Conservation (phyloP, 2,797 vertebrate species). For the Smutsia temminckii region DNA sequence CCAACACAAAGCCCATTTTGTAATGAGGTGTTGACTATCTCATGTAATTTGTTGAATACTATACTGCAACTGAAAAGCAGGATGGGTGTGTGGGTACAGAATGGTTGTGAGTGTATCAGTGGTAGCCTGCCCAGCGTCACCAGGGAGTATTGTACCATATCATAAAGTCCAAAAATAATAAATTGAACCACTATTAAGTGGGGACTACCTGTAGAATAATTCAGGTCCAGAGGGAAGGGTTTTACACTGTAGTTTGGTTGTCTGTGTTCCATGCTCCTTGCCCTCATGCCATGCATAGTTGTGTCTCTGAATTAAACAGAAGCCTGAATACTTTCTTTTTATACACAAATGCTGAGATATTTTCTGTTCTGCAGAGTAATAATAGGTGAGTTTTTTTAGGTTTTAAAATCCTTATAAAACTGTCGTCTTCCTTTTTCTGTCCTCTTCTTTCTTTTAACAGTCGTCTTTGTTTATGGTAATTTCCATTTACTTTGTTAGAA, state of each 20-base stretch:
- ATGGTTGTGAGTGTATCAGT: too few species aligned
- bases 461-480: neutral
- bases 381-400: neutral
- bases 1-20: too few species aligned
- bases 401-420: slow-evolving; percentile 26
- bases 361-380: neutral
- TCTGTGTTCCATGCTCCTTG: neutral
- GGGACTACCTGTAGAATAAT: neutral
- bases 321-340: neutral
- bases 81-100: too few species aligned
- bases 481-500: neutral
- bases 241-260: neutral
- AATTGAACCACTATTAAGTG: too few species aligned
- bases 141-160: too few species aligned
- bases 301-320: slow-evolving; percentile 16
- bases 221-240: too few species aligned
- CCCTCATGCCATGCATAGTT: neutral
- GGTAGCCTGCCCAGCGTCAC: too few species aligned
- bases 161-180: too few species aligned
- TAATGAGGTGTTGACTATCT: too few species aligned
- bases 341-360: neutral
- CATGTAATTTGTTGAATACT: too few species aligned
- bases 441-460: neutral
- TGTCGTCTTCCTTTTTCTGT: neutral
- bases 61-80: too few species aligned